Conservation (phyloP, 2,113 vertebrate genomes). For the Pelecanoides urinatrix region DNA sequence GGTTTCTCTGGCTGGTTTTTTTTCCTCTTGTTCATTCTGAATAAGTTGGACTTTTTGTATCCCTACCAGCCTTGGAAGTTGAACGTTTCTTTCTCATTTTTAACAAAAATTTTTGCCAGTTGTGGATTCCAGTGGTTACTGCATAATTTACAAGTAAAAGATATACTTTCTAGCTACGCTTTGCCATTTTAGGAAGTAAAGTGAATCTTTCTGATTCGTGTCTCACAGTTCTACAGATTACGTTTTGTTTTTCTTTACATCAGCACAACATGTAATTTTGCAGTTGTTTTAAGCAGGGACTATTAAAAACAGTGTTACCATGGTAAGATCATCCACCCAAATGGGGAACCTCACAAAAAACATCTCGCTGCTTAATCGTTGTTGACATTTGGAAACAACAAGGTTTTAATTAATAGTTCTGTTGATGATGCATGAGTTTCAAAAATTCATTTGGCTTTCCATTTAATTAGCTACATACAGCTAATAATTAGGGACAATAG, state of each 20-base stretch:
- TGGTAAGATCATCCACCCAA: background rate
- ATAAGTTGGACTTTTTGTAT: background rate
- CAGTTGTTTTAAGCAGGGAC: background rate
- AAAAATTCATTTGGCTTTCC: background rate
- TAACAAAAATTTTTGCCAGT: background rate
- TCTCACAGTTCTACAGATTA: background rate
- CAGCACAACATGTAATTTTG: background rate
- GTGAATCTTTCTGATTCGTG: background rate
- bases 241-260: background rate
- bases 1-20: background rate
- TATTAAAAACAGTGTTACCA: background rate
- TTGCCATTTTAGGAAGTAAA: background rate
- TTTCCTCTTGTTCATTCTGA: background rate
- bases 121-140: background rate
- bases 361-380: background rate
- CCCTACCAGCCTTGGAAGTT: background rate
- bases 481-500: background rate
- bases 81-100: background rate
- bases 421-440: background rate
- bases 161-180: background rate
- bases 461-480: background rate
- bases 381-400: background rate
- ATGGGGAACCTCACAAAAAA: background rate
- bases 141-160: background rate
- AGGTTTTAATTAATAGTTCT: constrained; percentile 4